These are phyloP conservation scores for Trematocara macrostoma DNA, from an alignment of 2,113 vertebrate genomes.

Conservation along the genomic window DNA sequence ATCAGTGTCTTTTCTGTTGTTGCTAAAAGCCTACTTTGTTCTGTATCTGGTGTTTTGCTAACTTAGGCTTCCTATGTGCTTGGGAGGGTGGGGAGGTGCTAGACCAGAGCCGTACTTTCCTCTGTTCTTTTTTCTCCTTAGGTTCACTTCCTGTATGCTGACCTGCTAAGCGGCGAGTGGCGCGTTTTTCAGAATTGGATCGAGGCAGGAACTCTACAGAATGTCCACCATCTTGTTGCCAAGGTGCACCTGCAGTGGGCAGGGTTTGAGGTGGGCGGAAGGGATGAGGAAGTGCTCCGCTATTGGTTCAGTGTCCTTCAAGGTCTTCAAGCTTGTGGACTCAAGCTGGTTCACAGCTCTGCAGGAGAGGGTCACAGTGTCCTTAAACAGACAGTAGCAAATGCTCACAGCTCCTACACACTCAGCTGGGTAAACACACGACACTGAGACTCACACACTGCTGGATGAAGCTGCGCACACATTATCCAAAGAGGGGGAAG, in stretches of 20 bases:
- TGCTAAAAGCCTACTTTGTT: background rate
- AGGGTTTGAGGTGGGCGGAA: constrained; percentile 74
- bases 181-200: constrained; percentile 74
- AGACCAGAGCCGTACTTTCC: background rate
- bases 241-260: constrained; percentile 75
- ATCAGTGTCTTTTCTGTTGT: background rate
- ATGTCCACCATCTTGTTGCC: constrained; percentile 67
- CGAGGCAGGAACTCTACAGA: constrained; percentile 51
- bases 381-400: constrained; percentile 41
- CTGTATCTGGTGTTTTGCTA: background rate
- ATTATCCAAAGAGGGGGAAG: background rate
- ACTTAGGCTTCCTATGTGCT: background rate
- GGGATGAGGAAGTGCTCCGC: constrained; percentile 63
- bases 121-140: constrained; percentile 13
- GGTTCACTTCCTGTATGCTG: constrained; percentile 71
- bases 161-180: constrained; percentile 75
- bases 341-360: constrained; percentile 63
- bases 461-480: background rate
- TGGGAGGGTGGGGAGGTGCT: background rate
- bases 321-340: constrained; percentile 54
- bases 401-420: constrained; percentile 67
- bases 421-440: constrained; percentile 72
- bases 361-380: constrained; percentile 51
- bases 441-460: background rate
- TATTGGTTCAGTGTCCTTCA: constrained; percentile 75